Evolutionary conservation across 2,113 vertebrate species (phyloP), one percentile per base, ranked within the genome.

Genomic region (Columba janthina): DNA sequence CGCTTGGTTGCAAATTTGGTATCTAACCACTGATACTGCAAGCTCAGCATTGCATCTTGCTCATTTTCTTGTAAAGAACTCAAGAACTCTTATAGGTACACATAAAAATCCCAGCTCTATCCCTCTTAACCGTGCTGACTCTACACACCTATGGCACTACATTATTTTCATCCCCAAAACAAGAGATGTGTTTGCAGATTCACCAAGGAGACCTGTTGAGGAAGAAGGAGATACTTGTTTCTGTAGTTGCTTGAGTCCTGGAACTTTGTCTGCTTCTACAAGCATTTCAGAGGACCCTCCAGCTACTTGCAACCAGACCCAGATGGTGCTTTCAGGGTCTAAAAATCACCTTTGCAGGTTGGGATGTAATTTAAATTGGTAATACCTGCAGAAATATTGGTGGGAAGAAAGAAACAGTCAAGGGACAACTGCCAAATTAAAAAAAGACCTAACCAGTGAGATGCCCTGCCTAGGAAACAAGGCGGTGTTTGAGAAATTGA

Each of bases 401-500:
- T 61, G 34, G 44, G 20, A 31, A 53, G 83, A 73, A 69, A 90
- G 54, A 61, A 90, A 85, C 5, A 28, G 83, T 38, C 24, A 56
- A 69, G 50, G 62, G 54, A 72, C 19, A 71, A 38, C 25, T 56
- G 11, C n/a, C 9, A 72, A 72, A 31, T 56, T 86, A 58, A 19
- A 51, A 38, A 58, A 85, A 11, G 22, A 60, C 26, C 10, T 13
- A 60, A 67, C 16, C 29, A 79, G 38, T 69, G 44, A 40, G 26
- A 67, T 73, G 29, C 17, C 80, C 84, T 73, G 44, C 40, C 58
- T 60, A 26, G 50, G 31, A 64, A 91, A 79, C 5, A 40, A 69
- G 29, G 21, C 0, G 0, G 19, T 48, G 10, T 17, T 85, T 51
- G 58, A 86, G 32, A 69, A 89, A 32, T 51, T 3, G 4, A 89